These are phyloP conservation scores for Salminus brasiliensis DNA, from an alignment of 2,113 vertebrate species.

Conservation along the genomic window DNA sequence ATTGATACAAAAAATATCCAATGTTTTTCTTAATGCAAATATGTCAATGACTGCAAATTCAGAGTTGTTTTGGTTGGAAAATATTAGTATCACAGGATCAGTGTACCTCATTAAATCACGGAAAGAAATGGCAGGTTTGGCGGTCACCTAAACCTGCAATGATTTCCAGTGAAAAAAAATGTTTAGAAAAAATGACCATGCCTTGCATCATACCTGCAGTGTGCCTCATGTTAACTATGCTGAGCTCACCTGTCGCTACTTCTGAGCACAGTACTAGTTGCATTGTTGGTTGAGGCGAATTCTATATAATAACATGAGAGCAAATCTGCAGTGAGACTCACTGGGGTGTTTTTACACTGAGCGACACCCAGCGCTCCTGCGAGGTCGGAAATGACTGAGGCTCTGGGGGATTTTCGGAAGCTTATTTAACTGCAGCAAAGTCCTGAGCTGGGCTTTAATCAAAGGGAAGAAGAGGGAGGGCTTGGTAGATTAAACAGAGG, in stretches of 20 bases:
- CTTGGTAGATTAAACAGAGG: slow-evolving; percentile 39
- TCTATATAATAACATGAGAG: background rate
- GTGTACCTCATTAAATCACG: no score
- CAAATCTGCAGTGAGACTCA: slow-evolving; percentile 18
- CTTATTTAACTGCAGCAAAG: slow-evolving; percentile 38
- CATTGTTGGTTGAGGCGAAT: background rate
- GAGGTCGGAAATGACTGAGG: slow-evolving; percentile 21
- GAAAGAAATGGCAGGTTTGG: no score
- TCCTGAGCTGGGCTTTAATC: slow-evolving; percentile 28
- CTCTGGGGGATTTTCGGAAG: slow-evolving; percentile 37
- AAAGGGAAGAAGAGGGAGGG: background rate
- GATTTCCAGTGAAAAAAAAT: no score
- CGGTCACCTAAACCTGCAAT: no score
- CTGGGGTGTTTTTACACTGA: background rate
- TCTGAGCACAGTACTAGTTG: background rate
- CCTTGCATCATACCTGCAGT: no score
- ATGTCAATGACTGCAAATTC: no score
- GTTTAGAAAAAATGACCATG: no score
- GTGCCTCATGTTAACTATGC: background rate
- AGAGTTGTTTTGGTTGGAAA: no score
- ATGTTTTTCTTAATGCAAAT: no score
- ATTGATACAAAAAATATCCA: no score
- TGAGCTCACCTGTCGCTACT: background rate
- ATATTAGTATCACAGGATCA: no score
- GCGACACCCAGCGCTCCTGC: slow-evolving; percentile 13